Conservation (phyloP, 2,888 invertebrate genomes). For the Tetheella fluctuosa region DNA sequence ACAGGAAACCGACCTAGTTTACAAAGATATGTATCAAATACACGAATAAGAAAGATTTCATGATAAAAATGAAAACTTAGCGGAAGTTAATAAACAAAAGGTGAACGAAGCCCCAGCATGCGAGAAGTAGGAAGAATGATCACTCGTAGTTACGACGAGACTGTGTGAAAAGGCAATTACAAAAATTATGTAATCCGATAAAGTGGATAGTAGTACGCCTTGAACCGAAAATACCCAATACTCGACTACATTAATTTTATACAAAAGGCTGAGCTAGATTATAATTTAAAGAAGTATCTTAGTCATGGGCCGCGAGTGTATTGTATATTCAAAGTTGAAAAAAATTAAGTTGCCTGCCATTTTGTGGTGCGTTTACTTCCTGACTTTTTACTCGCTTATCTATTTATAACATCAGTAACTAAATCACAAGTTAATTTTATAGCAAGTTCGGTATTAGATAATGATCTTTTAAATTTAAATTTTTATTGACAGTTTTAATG, state of each 20-base stretch:
- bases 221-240: constrained; percentile 52
- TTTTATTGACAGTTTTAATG: constrained; percentile 39
- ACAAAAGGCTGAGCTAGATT: constrained; percentile 47
- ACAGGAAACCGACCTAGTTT: constrained; percentile 7
- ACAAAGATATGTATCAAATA: neutral
- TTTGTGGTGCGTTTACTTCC: constrained; percentile 37
- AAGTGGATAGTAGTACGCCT: constrained; percentile 66
- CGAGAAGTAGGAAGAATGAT: constrained; percentile 69
- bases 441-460: constrained; percentile 26
- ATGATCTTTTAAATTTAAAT: constrained; percentile 23
- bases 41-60: constrained; percentile 13
- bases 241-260: constrained; percentile 27
- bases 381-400: constrained; percentile 32
- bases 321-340: neutral
- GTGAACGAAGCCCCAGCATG: constrained; percentile 40
- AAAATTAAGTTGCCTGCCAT: neutral
- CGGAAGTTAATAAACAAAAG: constrained; percentile 59
- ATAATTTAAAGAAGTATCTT: constrained; percentile 16
- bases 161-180: constrained; percentile 76
- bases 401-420: constrained; percentile 22
- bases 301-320: neutral
- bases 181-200: constrained; percentile 70
- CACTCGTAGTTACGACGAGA: constrained; percentile 46
- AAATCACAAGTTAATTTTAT: constrained; percentile 25
- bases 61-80: constrained; percentile 26